Base-by-base conservation (phyloP, 2,888 invertebrate genomes). In the Tinea pellionella region DNA sequence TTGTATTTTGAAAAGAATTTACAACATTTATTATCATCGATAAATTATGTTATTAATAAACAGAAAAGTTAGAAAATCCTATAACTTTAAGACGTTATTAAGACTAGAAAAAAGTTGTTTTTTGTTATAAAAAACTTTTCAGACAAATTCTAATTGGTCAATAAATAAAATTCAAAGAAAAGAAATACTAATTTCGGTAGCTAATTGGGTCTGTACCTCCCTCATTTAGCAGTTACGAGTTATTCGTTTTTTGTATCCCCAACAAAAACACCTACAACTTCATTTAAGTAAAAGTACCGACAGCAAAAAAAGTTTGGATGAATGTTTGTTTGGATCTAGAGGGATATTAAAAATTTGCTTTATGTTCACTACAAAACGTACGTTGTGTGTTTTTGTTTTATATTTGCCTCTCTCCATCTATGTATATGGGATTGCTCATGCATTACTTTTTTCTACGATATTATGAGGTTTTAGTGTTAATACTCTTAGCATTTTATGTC, bases 211-310 rank as follows among this genome's bases (percentile, higher is more conserved):
- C 13, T n/a, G 16, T 16, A 47, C 47, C 15, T 16, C 47, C 9
- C 47, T 16, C 13, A 47, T 16, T 47, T 15, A 15, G 47, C 47
- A 47, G 47, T 37, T 37, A 37, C 37, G 37, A 37, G 37, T 37
- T 37, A 15, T 47, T 47, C 47, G 2, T 47, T 13, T 47, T 47
- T 47, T 47, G 8, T 47, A 15, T n/a, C 8, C 8, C 16, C 9
- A 47, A 47, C 47, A 47, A 47, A 47, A 47, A 47, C 47, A 47
- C 47, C 47, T 2, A 9, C 47, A 47, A 47, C 47, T 6, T 47
- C 47, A 47, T 47, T 47, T 47, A 47, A 47, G 47, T 15, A 47
- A 47, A 47, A 16, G 47, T 47, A 47, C 47, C 47, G 47, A 15
- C 47, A n/a, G 13, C 47, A 47, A 47, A 47, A 47, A n/a, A 47